phyloP scores from a whole-genome alignment of 1,140 invertebrate species.

The Anastrepha ludens region DNA sequence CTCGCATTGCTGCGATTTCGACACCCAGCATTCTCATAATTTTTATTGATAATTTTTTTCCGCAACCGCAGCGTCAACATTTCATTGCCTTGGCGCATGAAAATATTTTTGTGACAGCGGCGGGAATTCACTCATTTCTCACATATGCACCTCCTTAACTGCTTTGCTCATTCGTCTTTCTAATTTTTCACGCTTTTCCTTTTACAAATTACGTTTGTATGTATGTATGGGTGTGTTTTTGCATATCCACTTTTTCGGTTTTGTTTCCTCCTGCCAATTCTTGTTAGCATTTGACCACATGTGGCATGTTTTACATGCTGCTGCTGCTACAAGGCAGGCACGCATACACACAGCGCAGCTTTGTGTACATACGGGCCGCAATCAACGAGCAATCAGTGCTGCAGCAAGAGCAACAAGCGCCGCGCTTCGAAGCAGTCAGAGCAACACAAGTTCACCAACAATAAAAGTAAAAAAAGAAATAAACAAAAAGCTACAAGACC shows the following conservation, averaged over 20 bases:
- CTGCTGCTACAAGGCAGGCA: not conserved
- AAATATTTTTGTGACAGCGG: conserved; percentile 24
- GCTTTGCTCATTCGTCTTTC: conserved; percentile 25
- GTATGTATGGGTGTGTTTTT: not conserved
- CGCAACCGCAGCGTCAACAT: not conserved
- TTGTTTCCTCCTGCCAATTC: conserved; percentile 41
- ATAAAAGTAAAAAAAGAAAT: not conserved
- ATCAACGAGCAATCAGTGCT: not conserved
- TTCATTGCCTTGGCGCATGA: conserved; percentile 28
- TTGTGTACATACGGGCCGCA: not conserved
- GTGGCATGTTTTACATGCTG: conserved; percentile 43
- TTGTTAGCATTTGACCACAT: conserved; percentile 47
- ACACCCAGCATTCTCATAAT: conserved; percentile 34
- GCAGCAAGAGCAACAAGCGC: not conserved
- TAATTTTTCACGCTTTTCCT: conserved; percentile 51
- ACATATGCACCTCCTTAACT: not conserved
- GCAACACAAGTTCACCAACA: not conserved
- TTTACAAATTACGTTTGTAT: not conserved
- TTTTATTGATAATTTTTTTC: not conserved
- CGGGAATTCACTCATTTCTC: conserved; percentile 4
- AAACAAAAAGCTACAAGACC: not conserved
- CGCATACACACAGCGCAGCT: not conserved
- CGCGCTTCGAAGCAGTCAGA: not conserved
- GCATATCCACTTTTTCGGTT: not conserved
- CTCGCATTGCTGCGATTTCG: conserved; percentile 27